Evolutionary conservation across 1,140 invertebrate species (phyloP), one percentile per base, ranked within the genome.

Genomic region (Formica selysi): DNA sequence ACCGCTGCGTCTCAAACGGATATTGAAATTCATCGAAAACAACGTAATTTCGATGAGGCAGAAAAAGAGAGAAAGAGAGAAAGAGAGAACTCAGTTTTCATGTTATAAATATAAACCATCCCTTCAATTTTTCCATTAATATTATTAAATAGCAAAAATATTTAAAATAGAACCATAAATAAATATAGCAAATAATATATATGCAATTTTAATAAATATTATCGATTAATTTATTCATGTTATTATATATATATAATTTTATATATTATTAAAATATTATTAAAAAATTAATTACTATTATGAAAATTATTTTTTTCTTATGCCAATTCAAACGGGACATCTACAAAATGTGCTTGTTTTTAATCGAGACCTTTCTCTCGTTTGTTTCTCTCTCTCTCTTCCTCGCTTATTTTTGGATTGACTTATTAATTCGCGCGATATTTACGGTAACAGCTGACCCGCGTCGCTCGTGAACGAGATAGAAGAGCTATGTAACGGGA

Each of bases 361-460:
- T 7, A 54, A 36, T 38, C 10, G 29, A 64, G 16, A 51, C 4
- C 36, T 22, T 22, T 11, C 2, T 13, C 7, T 32, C n/a, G 4
- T 76, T 19, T 64, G 2, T 54, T n/a, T 68, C n/a, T 19, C 29
- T 79, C 22, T 13, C n/a, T 68, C 2, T 41, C 16, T 29, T 29
- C 1, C 26, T 51, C 26, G 61, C 26, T 71, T 71, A 79, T 71
- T 73, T 44, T 81, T 19, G 44, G 22, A 74, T 32, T 83, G 73
- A 83, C 38, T 62, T 61, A 83, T 83, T 73, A 83, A 44, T 83
- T 61, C 68, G 38, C 79, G 36, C 38, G 26, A 83, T 83, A 57
- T 38, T 73, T 81, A 73, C 29, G 41, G 7, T 22, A 83, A 83
- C 79, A 83, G 68, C 79, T 83, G 79, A 83, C 79, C 73, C 57